These are phyloP conservation scores for Mohoua ochrocephala DNA, from an alignment of 2,113 vertebrate species.

Conservation along the genomic window DNA sequence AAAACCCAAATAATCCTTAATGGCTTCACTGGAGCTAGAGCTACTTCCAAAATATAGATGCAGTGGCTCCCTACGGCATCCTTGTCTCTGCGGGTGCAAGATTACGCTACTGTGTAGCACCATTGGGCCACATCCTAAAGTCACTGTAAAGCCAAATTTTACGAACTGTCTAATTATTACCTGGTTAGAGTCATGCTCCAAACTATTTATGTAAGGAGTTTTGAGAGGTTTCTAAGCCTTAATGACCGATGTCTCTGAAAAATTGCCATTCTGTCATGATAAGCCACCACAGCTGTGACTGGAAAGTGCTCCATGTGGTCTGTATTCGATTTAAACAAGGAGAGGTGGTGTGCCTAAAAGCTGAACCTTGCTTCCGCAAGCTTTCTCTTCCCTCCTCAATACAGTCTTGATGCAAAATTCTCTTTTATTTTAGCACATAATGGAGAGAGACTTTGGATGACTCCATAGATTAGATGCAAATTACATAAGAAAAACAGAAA, in stretches of 20 bases:
- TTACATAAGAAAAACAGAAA: not conserved
- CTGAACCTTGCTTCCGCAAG: not conserved
- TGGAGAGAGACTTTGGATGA: not conserved
- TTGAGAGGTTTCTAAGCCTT: not conserved
- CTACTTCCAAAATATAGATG: not conserved
- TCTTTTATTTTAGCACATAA: not conserved
- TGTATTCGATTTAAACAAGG: not conserved
- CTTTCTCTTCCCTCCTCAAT: not conserved
- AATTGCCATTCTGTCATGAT: not conserved
- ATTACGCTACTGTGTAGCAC: no score
- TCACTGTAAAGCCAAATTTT: not conserved
- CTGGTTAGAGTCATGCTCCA: not conserved
- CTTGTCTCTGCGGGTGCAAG: not conserved
- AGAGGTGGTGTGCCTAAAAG: not conserved
- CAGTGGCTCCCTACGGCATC: rapidly evolving
- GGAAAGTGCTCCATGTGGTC: not conserved
- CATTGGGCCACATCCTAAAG: not conserved
- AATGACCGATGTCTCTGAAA: not conserved
- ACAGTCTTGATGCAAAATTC: not conserved
- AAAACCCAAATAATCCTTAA: not conserved
- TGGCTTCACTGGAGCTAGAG: not conserved
- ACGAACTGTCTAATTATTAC: not conserved
- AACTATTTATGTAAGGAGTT: not conserved
- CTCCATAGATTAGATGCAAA: not conserved
- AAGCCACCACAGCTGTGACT: not conserved